Percentiles rank a stretch among this genome's conserved stretches.
Conservation (phyloP, 2,113 vertebrate species). For the Oplegnathus fasciatus region DNA sequence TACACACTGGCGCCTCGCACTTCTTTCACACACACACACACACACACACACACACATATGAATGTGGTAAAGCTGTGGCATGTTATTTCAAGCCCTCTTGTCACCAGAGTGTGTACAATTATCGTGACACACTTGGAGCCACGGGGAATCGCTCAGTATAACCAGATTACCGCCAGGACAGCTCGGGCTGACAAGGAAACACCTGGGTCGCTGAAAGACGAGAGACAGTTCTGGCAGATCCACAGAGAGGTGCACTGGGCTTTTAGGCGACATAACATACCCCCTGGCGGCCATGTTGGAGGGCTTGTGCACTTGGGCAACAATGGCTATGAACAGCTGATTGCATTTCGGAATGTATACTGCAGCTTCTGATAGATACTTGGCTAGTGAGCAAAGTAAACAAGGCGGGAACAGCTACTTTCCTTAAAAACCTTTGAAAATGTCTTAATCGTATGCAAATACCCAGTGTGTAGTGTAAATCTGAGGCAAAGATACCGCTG, state of each 20-base stretch:
- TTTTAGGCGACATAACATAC: constrained; percentile 46
- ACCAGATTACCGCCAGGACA: constrained; percentile 33
- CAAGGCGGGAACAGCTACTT: background rate
- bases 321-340: constrained; percentile 51
- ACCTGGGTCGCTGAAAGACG: constrained; percentile 45
- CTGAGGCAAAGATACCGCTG: background rate
- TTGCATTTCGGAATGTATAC: constrained; percentile 16
- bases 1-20: constrained; percentile 77
- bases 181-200: constrained; percentile 44
- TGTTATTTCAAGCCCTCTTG: constrained; percentile 71
- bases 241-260: constrained; percentile 6
- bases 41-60: background rate
- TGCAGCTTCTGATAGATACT: constrained; percentile 1
- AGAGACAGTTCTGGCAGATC: constrained; percentile 36
- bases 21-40: constrained; percentile 36
- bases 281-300: background rate
- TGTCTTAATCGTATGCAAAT: background rate
- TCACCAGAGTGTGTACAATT: constrained; percentile 61
- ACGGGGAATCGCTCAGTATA: constrained; percentile 31
- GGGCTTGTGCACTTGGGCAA: constrained; percentile 3
- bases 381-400: background rate
- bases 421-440: background rate
- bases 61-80: constrained; percentile 52
- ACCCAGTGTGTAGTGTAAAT: background rate
- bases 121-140: constrained; percentile 56